Evolutionary conservation across 2,797 vertebrate species (phyloP).

Genomic region (Lagodon rhomboides): DNA sequence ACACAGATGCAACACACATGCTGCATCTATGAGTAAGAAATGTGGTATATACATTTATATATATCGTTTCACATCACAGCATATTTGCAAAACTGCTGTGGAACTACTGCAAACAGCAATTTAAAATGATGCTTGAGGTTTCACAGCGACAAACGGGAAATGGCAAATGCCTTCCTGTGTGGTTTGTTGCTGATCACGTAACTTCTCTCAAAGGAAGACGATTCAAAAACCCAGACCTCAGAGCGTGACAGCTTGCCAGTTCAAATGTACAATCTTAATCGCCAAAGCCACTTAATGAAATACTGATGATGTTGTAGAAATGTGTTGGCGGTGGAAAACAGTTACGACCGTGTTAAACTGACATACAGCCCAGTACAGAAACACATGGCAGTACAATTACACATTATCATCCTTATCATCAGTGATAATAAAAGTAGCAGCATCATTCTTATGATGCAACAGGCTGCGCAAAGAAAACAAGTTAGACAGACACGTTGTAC

Average conservation of each 20-base stretch:
- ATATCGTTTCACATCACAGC: background rate
- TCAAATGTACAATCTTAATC: background rate
- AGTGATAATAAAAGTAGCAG: background rate
- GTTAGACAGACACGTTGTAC: background rate
- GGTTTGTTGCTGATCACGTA: constrained; percentile 52
- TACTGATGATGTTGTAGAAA: background rate
- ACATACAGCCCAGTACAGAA: background rate
- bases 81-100: background rate
- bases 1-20: too few species aligned
- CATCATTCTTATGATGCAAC: background rate
- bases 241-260: background rate
- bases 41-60: background rate
- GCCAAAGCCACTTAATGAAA: background rate
- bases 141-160: constrained; percentile 27
- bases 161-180: constrained; percentile 53
- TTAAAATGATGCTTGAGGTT: constrained; percentile 14
- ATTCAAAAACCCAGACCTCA: constrained; percentile 30
- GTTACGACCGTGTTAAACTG: background rate
- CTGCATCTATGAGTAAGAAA: background rate
- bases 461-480: background rate
- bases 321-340: background rate
- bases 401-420: background rate
- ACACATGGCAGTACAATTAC: background rate
- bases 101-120: constrained; percentile 5
- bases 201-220: constrained; percentile 44